These are phyloP conservation scores for Cyprinodon tularosa DNA, from an alignment of 2,113 vertebrate species.

Conservation along the genomic window DNA sequence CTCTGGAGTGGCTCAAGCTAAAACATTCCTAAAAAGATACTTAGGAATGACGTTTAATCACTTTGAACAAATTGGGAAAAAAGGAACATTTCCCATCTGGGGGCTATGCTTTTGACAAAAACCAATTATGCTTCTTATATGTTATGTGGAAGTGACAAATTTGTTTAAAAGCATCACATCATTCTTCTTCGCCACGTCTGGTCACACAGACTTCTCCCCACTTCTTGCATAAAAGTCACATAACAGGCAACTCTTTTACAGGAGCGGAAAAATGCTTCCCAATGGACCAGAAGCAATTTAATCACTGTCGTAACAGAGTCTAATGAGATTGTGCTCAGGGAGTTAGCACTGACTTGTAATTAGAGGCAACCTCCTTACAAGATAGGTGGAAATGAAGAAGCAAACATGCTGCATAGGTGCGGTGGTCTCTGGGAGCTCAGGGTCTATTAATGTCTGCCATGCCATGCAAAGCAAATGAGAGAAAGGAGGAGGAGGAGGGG, in stretches of 20 bases:
- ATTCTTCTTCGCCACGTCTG: constrained; percentile 3
- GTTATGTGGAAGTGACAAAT: constrained; percentile 10
- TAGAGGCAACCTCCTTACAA: constrained; percentile 71
- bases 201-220: constrained; percentile 17
- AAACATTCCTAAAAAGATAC: constrained; percentile 48
- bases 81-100: constrained; percentile 7
- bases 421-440: constrained; percentile 27
- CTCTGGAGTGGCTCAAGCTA: constrained; percentile 59
- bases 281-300: constrained; percentile 77
- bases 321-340: constrained; percentile 79
- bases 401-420: constrained; percentile 55
- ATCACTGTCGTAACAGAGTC: constrained; percentile 83
- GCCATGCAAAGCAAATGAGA: constrained; percentile 2
- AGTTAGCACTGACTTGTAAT: constrained; percentile 82
- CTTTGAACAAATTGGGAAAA: constrained; percentile 40
- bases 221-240: constrained; percentile 27
- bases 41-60: constrained; percentile 62
- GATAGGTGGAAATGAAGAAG: constrained; percentile 63
- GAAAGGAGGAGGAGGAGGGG: not conserved
- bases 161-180: constrained; percentile 30
- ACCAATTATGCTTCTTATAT: constrained; percentile 41
- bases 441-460: not conserved
- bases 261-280: constrained; percentile 54
- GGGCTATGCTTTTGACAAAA: constrained; percentile 29
- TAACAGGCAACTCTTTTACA: constrained; percentile 46